Evolutionary conservation across 2,888 invertebrate genomes (phyloP).

Genomic region (Pachliopta kotzebuea): DNA sequence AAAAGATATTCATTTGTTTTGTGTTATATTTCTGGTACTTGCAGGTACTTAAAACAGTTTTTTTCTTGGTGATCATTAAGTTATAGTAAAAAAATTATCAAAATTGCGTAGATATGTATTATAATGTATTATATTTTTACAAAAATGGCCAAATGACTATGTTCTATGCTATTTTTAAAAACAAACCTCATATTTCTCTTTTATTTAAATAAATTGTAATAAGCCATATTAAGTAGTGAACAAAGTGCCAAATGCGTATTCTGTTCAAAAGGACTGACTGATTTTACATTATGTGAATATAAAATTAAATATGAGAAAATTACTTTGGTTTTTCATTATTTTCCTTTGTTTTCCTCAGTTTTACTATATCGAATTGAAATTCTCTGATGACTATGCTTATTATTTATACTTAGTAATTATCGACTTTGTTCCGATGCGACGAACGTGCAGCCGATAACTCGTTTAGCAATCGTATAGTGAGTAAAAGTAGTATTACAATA

Average conservation of each 20-base stretch:
- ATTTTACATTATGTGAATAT: constrained; percentile 49
- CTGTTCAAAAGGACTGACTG: constrained; percentile 75
- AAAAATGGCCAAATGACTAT: constrained; percentile 3
- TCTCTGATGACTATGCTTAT: neutral
- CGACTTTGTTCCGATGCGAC: too few relatives aligned
- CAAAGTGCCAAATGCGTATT: constrained; percentile 77
- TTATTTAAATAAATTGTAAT: constrained; percentile 37
- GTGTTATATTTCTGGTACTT: neutral
- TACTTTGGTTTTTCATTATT: constrained; percentile 29
- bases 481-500: neutral
- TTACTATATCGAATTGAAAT: neutral
- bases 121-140: constrained; percentile 7
- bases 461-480: neutral
- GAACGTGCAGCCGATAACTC: too few relatives aligned
- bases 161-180: constrained; percentile 5
- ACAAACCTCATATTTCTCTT: constrained; percentile 35
- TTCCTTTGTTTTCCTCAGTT: neutral
- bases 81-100: neutral
- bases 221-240: constrained; percentile 75
- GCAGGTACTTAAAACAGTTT: neutral
- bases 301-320: constrained; percentile 35
- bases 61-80: neutral
- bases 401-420: too few relatives aligned
- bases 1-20: neutral
- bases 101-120: neutral